Conservation (phyloP, 2,113 vertebrate genomes). For the Eublepharis macularius region DNA sequence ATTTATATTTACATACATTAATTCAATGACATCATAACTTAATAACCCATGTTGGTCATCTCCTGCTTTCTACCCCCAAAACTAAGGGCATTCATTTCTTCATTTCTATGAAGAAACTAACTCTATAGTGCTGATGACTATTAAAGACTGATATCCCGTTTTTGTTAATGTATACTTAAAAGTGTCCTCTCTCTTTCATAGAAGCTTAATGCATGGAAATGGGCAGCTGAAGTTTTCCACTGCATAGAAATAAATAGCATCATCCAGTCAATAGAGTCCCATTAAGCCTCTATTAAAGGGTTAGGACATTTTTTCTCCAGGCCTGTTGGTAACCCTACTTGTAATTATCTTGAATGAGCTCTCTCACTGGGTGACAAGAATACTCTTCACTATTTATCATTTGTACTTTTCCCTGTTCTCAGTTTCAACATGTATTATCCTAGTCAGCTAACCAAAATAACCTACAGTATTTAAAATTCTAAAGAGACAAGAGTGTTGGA, state of each 20-base stretch:
- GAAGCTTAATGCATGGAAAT: too few relatives aligned
- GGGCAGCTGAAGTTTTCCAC: too few relatives aligned
- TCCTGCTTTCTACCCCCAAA: background rate
- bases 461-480: background rate
- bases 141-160: background rate
- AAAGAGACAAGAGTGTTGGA: background rate
- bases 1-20: conserved; percentile 1
- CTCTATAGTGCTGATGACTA: background rate
- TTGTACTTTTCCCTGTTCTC: background rate
- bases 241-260: too few relatives aligned
- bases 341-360: conserved; percentile 52
- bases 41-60: background rate
- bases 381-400: conserved; percentile 23
- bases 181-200: too few relatives aligned
- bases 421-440: background rate
- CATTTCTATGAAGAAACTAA: conserved; percentile 21
- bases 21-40: background rate
- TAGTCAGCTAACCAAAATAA: background rate
- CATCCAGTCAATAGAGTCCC: too few relatives aligned
- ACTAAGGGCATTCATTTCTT: background rate
- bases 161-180: background rate
- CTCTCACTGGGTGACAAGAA: conserved; percentile 8
- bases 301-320: too few relatives aligned
- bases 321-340: background rate
- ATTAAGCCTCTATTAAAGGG: too few relatives aligned